Conservation (phyloP, 1,140 invertebrate species). For the Coenobita brevimanus region DNA sequence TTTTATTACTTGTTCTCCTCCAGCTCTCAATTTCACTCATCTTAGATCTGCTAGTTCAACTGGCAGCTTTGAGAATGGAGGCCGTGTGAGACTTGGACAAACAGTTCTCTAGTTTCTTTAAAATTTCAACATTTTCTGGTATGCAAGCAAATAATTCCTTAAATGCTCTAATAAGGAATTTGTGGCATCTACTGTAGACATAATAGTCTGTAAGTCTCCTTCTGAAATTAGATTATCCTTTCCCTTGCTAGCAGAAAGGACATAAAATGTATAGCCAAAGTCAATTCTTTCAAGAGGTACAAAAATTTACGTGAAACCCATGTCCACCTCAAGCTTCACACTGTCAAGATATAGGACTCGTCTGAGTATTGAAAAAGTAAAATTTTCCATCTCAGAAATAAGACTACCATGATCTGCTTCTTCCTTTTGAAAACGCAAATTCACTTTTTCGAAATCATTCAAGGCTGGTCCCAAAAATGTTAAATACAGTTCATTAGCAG, state of each 20-base stretch:
- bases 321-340: constrained; percentile 35
- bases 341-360: constrained; percentile 14
- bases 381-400: constrained; percentile 25
- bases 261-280: constrained; percentile 23
- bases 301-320: constrained; percentile 21
- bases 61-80: constrained; percentile 32
- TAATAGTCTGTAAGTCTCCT: not conserved
- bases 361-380: constrained; percentile 13
- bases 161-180: constrained; percentile 23
- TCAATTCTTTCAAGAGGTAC: constrained; percentile 35
- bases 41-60: constrained; percentile 2
- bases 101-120: not conserved
- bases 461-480: constrained; percentile 32
- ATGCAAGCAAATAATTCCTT: not conserved
- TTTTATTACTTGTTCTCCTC: constrained; percentile 22
- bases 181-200: constrained; percentile 37
- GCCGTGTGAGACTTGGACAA: not conserved
- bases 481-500: constrained; percentile 33
- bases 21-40: constrained; percentile 22
- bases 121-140: not conserved
- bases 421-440: constrained; percentile 35
- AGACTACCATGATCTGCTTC: constrained; percentile 34
- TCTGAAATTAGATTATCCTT: constrained; percentile 15
- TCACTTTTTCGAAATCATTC: constrained; percentile 18
- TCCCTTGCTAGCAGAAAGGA: constrained; percentile 1